Evolutionary conservation across 2,888 invertebrate species (phyloP), one percentile per base, ranked within the genome.

Genomic region (Oasisia sp.): DNA sequence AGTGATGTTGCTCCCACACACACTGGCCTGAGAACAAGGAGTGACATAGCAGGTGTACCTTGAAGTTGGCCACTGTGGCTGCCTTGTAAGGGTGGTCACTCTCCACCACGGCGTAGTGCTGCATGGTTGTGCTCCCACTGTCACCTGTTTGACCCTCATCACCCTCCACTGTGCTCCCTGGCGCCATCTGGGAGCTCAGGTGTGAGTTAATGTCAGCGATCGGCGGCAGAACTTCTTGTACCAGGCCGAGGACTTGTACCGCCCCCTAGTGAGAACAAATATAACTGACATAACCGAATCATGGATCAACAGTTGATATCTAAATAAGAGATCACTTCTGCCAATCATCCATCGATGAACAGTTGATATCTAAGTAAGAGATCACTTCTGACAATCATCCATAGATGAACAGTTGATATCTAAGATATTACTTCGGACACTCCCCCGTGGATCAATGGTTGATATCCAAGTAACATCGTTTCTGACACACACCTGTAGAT

Each of bases 21-120:
- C 11, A 32, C 7, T 14, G 32, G 11, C 7, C 7, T 1, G 19
- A 32, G 32, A 27, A 32, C 11, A 19, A 56, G 38, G 58, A 91
- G 19, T 44, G 32, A 38, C 90, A 32, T 32, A 45, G 32, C 7
- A 91, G n/a, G 90, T 93, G 94, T 93, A 96, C 98, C 98, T 97
- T 97, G 96, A 98, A 98, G 95, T 98, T 98, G 89, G 98, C 97
- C 2, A 97, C 96, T 32, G 95, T 95, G 44, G 96, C 96, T 89
- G 98, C 98, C 96, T 98, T 98, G 96, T 99, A 99, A 0, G 99
- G 99, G 97, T 99, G 99, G 89, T 99, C 99, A 96, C 99, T 99
- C 97, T 99, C 99, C 0, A 99, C 97, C 97, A 98, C 98, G 7
- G 98, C 98, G 96, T 98, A 99, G 96, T 98, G 98, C 95, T 98